A percentile compares a stretch with the other conserved stretches of the same genome.
Evolutionary conservation across 2,888 invertebrate genomes (phyloP).

Genomic region (Cerastis leucographa): DNA sequence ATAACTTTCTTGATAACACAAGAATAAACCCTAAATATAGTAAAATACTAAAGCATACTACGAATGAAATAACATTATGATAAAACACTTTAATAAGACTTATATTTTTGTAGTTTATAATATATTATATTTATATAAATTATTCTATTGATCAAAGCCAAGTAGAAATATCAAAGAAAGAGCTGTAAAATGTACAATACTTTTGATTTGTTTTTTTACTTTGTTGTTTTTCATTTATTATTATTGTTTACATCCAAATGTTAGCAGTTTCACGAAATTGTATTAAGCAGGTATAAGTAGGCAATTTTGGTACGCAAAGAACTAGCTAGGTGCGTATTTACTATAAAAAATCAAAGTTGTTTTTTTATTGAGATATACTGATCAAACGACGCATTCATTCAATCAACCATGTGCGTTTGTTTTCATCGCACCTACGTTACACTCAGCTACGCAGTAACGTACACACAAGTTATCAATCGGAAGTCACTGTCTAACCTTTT

Average conservation of each 20-base stretch:
- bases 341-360: constrained; percentile 47
- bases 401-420: constrained; percentile 86
- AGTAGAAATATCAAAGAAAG: constrained; percentile 18
- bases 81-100: background rate
- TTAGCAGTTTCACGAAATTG: background rate
- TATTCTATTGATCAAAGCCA: background rate
- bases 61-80: background rate
- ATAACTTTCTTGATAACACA: background rate
- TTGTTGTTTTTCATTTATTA: constrained; percentile 17
- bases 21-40: background rate
- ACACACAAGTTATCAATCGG: constrained; percentile 56
- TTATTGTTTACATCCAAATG: constrained; percentile 25
- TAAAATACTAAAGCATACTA: background rate
- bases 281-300: background rate
- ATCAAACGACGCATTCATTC: constrained; percentile 61
- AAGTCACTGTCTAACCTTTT: constrained; percentile 92
- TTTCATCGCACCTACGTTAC: constrained; percentile 71
- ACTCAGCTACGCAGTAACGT: constrained; percentile 77
- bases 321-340: constrained; percentile 4
- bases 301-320: constrained; percentile 4
- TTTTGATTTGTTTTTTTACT: constrained; percentile 14
- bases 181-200: background rate
- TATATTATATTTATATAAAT: background rate
- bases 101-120: background rate
- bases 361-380: constrained; percentile 43